These are phyloP conservation scores for Lampropteryx suffumata DNA, from an alignment of 2,888 invertebrate genomes.

Conservation along the genomic window DNA sequence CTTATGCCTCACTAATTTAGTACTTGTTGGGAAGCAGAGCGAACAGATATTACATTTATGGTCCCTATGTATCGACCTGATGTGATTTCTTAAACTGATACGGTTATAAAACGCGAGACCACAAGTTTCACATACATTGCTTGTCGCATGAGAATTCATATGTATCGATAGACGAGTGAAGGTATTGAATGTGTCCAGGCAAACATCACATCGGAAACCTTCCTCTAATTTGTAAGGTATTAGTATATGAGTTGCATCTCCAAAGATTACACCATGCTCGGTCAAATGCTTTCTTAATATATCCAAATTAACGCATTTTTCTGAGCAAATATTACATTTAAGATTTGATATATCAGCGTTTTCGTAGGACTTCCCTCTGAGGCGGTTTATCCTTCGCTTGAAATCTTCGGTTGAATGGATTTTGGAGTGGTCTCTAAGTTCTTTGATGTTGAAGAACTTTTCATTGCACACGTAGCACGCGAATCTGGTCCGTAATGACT, in stretches of 20 bases:
- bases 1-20: conserved; percentile 32
- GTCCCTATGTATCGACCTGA: conserved; percentile 43
- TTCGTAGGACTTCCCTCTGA: conserved; percentile 40
- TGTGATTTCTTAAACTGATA: conserved; percentile 46
- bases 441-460: conserved; percentile 42
- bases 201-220: conserved; percentile 45
- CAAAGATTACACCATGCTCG: conserved; percentile 42
- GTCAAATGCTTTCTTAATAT: conserved; percentile 46
- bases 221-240: conserved; percentile 49
- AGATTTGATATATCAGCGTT: conserved; percentile 56
- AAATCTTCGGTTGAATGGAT: conserved; percentile 40
- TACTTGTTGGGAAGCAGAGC: conserved; percentile 37
- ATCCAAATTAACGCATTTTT: conserved; percentile 35
- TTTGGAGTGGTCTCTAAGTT: conserved; percentile 44
- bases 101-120: conserved; percentile 51
- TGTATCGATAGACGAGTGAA: conserved; percentile 48
- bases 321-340: conserved; percentile 47
- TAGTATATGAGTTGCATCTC: conserved; percentile 41
- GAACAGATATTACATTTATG: conserved; percentile 50
- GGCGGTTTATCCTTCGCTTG: conserved; percentile 36
- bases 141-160: conserved; percentile 52
- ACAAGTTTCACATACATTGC: conserved; percentile 55
- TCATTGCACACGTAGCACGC: conserved; percentile 51
- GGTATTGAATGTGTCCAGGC: conserved; percentile 42
- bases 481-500: conserved; percentile 50